Evolutionary conservation across 1,140 invertebrate genomes (phyloP).

Genomic region (Mylabris phalerata): DNA sequence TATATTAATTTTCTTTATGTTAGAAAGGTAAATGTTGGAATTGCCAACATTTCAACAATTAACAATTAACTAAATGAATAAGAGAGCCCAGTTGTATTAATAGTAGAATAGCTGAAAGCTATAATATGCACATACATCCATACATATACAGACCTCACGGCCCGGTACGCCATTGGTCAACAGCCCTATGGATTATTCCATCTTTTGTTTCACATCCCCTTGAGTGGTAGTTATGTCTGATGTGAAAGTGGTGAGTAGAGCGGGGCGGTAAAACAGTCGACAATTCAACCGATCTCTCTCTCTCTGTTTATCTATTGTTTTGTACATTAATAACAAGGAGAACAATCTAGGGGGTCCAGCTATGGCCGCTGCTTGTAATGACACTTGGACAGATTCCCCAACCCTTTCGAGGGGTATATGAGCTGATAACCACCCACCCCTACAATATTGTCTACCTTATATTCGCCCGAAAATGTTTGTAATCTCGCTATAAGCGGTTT

Average conservation of each 20-base stretch:
- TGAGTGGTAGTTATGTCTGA: too few species aligned
- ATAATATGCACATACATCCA: neutral
- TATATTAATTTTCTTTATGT: too few species aligned
- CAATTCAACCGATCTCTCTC: slow-evolving; percentile 7
- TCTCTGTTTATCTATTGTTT: too few species aligned
- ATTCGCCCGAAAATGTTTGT: too few species aligned
- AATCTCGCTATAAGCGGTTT: too few species aligned
- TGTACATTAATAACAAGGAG: too few species aligned
- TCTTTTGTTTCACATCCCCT: slow-evolving; percentile 38
- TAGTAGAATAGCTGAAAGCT: slow-evolving; percentile 5
- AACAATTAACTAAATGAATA: slow-evolving; percentile 29
- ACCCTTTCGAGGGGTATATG: neutral
- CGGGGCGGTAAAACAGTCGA: too few species aligned
- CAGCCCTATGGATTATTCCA: slow-evolving; percentile 42
- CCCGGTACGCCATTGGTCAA: slow-evolving; percentile 39
- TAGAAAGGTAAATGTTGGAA: neutral
- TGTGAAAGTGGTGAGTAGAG: too few species aligned
- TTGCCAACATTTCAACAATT: slow-evolving; percentile 15
- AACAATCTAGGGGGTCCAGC: slow-evolving; percentile 18
- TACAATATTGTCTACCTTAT: too few species aligned
- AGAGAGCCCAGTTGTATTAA: slow-evolving; percentile 8
- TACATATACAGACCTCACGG: neutral
- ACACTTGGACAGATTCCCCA: slow-evolving; percentile 34
- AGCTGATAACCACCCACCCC: slow-evolving; percentile 1
- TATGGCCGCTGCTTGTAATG: slow-evolving; percentile 41